Base-by-base conservation (phyloP, 1,140 invertebrate species). In the Ditylenchus dipsaci region DNA sequence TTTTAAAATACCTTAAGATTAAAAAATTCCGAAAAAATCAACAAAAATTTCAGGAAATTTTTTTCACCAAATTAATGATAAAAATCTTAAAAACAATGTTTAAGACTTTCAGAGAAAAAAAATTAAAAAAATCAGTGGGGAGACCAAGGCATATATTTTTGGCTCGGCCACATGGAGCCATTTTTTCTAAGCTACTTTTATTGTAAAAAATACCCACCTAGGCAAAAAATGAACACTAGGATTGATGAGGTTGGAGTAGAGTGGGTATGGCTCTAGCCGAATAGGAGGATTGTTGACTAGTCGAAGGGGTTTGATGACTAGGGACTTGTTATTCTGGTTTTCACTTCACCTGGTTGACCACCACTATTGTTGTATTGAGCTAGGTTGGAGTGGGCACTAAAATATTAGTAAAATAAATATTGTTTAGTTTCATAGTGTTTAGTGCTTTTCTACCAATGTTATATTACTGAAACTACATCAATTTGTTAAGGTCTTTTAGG, bases 211-310 rank as follows among this genome's bases (percentile, higher is more conserved):
- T 63, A 26, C 19, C 42, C n/a, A 69, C 65, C 67, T 71, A 64
- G 68, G 69, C 64, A 63, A 60, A 26, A 61, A 72, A 43, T 71
- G 68, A 27, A 63, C 69, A 19, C 61, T 57, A 23, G 68, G 69
- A 45, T 71, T 71, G 21, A 71, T 71, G 11, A 71, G 65, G 19
- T 68, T 49, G 9, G 69, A 49, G 42, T 65, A 71, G 23, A 33
- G 23, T 64, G 53, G 68, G 69, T 7, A 70, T 70, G 33, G 33
- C 33, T 59, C 69, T 70, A 29, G 69, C 63, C 3, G 63, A 56
- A 19, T 56, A 65, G n/a, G 62, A 49, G 17, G 33, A 7, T 19
- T n/a, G 63, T 13, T 62, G 63, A 65, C 23, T 65, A 13, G 63
- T 62, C 8, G 23, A 21, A 8, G 15, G 43, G 43, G 43, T 45